These are phyloP conservation scores for Eulacestoma nigropectus DNA, from an alignment of 2,113 vertebrate species.

Conservation along the genomic window DNA sequence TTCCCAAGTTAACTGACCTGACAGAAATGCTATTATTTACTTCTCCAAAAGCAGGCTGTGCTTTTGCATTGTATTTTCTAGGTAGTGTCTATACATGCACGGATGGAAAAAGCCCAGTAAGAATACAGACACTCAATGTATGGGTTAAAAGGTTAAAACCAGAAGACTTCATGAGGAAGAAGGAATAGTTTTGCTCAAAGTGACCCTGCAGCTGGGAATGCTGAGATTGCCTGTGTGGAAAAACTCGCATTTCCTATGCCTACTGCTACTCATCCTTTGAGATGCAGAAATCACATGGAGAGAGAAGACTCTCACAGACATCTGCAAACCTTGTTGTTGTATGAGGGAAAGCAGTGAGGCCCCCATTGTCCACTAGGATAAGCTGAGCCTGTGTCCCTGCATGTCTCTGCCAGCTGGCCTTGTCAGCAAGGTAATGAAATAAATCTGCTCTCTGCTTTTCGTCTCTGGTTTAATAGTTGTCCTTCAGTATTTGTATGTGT, in stretches of 20 bases:
- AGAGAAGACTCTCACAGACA: background rate
- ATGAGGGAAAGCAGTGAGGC: background rate
- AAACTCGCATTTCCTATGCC: background rate
- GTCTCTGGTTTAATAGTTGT: background rate
- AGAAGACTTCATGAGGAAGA: background rate
- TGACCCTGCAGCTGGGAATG: background rate
- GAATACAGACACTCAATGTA: background rate
- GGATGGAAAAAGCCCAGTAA: background rate
- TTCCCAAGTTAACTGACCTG: background rate
- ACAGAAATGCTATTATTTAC: background rate
- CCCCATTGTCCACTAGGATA: rapidly evolving
- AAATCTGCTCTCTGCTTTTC: background rate
- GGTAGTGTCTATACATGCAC: background rate
- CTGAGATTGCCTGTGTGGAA: background rate
- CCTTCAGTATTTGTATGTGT: background rate
- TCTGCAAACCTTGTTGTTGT: background rate
- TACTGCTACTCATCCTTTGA: background rate
- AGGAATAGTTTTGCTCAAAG: background rate
- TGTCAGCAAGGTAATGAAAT: background rate
- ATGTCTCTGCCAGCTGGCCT: rapidly evolving
- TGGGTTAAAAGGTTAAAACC: background rate
- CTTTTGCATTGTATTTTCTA: background rate
- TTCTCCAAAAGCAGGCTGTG: background rate
- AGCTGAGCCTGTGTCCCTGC: background rate
- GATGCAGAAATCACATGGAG: background rate